These are phyloP conservation scores for Astatotilapia flaviijosephi DNA, from an alignment of 2,113 vertebrate genomes.

Conservation along the genomic window DNA sequence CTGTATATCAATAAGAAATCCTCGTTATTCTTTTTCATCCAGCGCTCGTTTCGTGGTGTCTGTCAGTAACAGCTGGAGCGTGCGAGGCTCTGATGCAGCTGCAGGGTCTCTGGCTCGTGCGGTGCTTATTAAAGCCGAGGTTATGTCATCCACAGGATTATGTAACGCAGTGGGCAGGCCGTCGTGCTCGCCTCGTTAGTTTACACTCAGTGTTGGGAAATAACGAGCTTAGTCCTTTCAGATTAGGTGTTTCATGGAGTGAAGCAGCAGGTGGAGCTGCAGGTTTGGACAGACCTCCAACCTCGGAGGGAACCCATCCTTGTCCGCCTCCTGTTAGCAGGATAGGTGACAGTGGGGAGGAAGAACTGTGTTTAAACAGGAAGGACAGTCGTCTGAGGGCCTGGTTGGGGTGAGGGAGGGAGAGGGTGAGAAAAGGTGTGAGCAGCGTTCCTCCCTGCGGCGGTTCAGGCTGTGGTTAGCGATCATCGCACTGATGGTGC, in stretches of 20 bases:
- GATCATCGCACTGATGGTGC: neutral
- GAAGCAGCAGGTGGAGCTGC: neutral
- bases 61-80: neutral
- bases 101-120: neutral
- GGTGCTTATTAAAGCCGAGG: neutral
- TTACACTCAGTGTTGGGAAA: neutral
- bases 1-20: neutral
- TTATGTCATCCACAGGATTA: conserved; percentile 14
- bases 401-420: neutral
- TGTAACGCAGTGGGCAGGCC: neutral
- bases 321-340: fast-evolving
- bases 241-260: too few relatives aligned
- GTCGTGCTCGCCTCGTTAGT: neutral
- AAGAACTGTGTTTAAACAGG: neutral
- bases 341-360: neutral
- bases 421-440: neutral
- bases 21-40: neutral
- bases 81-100: neutral
- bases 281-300: neutral
- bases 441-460: neutral
- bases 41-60: neutral
- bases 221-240: neutral
- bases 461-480: neutral
- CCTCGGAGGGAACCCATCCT: neutral
- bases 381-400: neutral